Evolutionary conservation across 2,113 vertebrate species (phyloP).

Genomic region (Syngnathus scovelli): DNA sequence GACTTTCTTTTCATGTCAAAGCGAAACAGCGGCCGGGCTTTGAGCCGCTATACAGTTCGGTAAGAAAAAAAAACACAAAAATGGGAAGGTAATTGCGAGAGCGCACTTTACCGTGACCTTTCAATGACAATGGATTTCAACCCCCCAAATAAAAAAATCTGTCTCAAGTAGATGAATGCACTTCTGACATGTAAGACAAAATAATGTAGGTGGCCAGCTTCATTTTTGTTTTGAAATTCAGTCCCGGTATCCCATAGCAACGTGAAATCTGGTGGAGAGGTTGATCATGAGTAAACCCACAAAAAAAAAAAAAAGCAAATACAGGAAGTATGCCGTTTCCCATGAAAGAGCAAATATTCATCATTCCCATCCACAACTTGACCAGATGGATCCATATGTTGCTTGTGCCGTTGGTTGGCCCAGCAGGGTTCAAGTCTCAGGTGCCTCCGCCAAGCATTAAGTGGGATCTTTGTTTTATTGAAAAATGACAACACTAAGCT

Average conservation of each 20-base stretch:
- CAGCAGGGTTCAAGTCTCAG: constrained; percentile 13
- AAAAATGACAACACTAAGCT: not conserved
- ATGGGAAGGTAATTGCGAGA: not conserved
- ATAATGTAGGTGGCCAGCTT: not conserved
- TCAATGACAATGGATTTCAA: constrained; percentile 4
- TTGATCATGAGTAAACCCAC: not conserved
- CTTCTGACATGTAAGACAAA: not conserved
- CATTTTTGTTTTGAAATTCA: not conserved
- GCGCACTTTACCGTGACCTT: not conserved
- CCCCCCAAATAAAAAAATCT: not conserved
- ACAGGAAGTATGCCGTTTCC: not conserved
- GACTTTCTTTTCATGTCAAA: not conserved
- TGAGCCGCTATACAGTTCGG: not conserved
- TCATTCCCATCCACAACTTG: no score
- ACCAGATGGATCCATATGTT: not conserved
- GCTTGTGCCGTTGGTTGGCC: not conserved
- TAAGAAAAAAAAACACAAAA: not conserved
- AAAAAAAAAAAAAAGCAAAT: not conserved
- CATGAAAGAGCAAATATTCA: no score
- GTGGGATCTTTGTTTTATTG: not conserved
- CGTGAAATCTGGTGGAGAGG: not conserved
- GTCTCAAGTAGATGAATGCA: not conserved
- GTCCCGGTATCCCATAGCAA: not conserved
- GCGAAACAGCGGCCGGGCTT: not conserved
- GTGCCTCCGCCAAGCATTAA: constrained; percentile 16